Conservation (phyloP, 2,797 vertebrate species). For the Pangasius sanitwongsei region DNA sequence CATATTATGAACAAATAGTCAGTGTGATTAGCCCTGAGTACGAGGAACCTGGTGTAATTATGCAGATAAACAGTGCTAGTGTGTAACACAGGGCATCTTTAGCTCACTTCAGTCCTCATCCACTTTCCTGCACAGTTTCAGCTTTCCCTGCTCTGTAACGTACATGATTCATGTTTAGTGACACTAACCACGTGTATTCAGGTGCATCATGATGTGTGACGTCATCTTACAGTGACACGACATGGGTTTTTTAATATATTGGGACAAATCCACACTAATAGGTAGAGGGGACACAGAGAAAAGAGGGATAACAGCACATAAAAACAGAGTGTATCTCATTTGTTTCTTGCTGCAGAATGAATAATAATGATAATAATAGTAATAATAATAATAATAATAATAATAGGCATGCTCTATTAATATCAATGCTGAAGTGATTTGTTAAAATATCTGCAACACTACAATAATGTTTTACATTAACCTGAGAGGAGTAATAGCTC, state of each 20-base stretch:
- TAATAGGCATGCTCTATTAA: too few species aligned
- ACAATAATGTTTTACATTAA: neutral
- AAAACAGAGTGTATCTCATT: neutral
- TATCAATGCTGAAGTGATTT: neutral
- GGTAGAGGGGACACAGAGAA: too few species aligned
- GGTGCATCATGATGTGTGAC: neutral
- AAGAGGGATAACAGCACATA: too few species aligned
- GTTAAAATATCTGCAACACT: neutral
- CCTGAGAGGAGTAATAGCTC: neutral
- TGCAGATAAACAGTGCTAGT: neutral
- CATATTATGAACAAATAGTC: neutral
- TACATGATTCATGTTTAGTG: too few species aligned
- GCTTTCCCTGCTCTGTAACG: too few species aligned
- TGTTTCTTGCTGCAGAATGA: neutral
- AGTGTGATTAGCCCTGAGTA: neutral
- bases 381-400: too few species aligned
- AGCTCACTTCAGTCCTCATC: neutral
- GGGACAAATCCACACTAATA: neutral
- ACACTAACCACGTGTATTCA: neutral
- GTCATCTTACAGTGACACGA: neutral
- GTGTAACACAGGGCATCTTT: neutral
- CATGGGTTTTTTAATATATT: neutral
- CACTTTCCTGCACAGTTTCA: neutral
- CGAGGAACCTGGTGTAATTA: neutral
- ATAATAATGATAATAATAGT: too few species aligned